Evolutionary conservation across 64 coral and sea anemone genomes (phyloP), one percentile per base, ranked within the genome.

Genomic region (Dendrophyllia cribrosa): DNA sequence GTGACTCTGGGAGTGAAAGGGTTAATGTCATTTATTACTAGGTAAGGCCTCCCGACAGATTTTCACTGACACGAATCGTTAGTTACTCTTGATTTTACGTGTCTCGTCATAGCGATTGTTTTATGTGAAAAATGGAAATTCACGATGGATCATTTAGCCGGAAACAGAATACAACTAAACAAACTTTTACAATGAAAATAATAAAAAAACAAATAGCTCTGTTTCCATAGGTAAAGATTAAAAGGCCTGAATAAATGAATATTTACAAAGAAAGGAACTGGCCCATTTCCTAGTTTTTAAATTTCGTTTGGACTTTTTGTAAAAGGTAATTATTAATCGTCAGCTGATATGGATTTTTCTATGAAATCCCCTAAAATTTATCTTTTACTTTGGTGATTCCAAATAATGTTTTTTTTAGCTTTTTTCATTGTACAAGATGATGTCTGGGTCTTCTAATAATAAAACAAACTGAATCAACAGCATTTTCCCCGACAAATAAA

Each of bases 251-350:
- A 15, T 55, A 58, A 48, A 77, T 77, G 20, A 77, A 56, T 53
- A 11, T 77, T 77, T 77, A 77, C 75, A 77, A 77, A 77, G 49
- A 77, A 77, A 77, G 13, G 13, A 63, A 4, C 4, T 16, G 4
- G 13, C 60, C 13, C 16, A 20, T 63, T 63, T 63, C 12, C 12
- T 12, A 16, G 60, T 17, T 20, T 63, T 58, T 58, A 0, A 58
- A 58, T 58, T 34, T 34, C 0, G 13, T 9, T 58, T 58, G 7
- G 13, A 7, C 13, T 1, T 58, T 13, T 13, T 58, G 55, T 58
- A 13, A 13, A 13, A 7, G 0, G 13, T 58, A 58, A 58, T 58
- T 58, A 58, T 58, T 58, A 58, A 58, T 58, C 55, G 0, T 58
- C 55, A 58, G 13, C 55, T 1, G 13, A 58, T 58, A 58, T 13